Evolutionary conservation across 2,888 invertebrate species (phyloP).

Genomic region (Nomada flava): DNA sequence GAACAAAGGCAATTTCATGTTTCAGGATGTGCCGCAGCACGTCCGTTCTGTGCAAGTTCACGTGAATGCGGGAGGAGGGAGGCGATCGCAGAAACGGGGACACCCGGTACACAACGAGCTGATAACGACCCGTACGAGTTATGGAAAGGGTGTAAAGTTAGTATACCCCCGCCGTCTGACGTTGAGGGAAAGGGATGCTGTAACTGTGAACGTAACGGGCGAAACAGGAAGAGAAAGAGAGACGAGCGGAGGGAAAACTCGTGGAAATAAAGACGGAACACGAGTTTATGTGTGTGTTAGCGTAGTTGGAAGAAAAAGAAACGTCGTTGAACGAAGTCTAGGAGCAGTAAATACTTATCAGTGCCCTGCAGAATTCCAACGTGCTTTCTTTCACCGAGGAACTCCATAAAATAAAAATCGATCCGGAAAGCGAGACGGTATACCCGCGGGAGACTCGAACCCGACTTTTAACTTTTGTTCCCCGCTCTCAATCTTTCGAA

Average conservation of each 20-base stretch:
- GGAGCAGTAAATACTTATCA: constrained; percentile 75
- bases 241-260: background rate
- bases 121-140: constrained; percentile 68
- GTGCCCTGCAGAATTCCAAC: constrained; percentile 68
- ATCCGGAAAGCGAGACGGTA: constrained; percentile 42
- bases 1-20: constrained; percentile 65
- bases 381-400: constrained; percentile 44
- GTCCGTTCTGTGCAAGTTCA: constrained; percentile 45
- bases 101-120: constrained; percentile 59
- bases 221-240: constrained; percentile 15
- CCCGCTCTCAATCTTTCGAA: background rate
- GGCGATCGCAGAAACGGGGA: constrained; percentile 61
- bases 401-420: constrained; percentile 68
- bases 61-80: constrained; percentile 9
- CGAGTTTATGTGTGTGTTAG: constrained; percentile 13
- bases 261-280: constrained; percentile 38
- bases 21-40: constrained; percentile 38
- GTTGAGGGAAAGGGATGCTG: constrained; percentile 39
- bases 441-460: constrained; percentile 4
- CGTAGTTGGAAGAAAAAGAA: constrained; percentile 32
- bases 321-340: constrained; percentile 52
- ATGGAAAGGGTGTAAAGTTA: constrained; percentile 62
- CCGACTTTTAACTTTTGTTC: background rate
- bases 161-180: constrained; percentile 50
- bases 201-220: background rate